phyloP scores from a whole-genome alignment of 2,797 vertebrate genomes.

The Buceros bicornis region DNA sequence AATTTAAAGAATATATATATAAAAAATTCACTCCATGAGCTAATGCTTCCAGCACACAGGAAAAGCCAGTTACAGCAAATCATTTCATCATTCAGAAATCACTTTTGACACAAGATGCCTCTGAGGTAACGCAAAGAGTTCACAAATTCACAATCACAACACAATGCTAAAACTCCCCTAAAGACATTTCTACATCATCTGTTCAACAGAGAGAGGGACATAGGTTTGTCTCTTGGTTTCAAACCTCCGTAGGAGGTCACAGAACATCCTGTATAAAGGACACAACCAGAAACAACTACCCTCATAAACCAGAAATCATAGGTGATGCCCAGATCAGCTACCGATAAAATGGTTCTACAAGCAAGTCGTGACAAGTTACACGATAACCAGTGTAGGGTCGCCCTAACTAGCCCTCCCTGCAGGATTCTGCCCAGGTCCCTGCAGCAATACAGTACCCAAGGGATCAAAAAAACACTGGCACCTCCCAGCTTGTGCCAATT shows the following conservation, averaged over 20 bases:
- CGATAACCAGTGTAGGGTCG: background rate
- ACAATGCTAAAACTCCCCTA: background rate
- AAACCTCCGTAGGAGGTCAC: background rate
- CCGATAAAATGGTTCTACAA: background rate
- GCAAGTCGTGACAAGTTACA: background rate
- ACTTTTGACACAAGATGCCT: background rate
- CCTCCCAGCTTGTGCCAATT: background rate
- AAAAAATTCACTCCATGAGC: background rate
- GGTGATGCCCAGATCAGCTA: background rate
- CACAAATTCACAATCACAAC: background rate
- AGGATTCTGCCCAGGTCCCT: background rate
- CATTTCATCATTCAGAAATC: background rate
- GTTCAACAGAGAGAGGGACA: background rate
- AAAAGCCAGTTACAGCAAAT: background rate
- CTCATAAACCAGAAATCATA: background rate
- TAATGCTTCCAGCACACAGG: background rate
- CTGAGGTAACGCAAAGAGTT: background rate
- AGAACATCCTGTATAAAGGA: background rate
- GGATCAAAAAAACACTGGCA: background rate
- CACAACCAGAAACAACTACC: background rate
- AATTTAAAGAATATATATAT: too few species aligned
- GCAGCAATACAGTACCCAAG: rapidly evolving
- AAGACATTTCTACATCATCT: background rate
- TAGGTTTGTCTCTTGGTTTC: background rate
- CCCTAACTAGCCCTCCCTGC: background rate